These are phyloP conservation scores for Lasioglossum albipes DNA, from an alignment of 1,140 invertebrate genomes.

Conservation along the genomic window DNA sequence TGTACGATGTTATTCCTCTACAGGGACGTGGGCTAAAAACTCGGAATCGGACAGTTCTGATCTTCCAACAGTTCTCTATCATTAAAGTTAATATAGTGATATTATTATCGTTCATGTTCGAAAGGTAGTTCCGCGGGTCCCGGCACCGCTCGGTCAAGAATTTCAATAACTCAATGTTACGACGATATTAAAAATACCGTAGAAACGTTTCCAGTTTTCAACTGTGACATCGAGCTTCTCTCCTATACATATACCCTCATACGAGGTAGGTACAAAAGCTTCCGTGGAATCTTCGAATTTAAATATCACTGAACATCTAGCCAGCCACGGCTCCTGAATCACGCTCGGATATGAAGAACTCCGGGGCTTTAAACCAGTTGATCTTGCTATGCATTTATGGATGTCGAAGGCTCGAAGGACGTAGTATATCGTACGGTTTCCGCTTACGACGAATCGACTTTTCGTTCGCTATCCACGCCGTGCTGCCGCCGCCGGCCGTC, in stretches of 20 bases:
- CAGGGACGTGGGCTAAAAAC: too few species aligned
- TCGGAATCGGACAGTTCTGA: too few species aligned
- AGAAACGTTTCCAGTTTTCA: conserved; percentile 17
- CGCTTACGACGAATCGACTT: conserved; percentile 38
- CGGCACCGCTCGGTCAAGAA: background rate
- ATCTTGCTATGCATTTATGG: conserved; percentile 67
- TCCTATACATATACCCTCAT: background rate
- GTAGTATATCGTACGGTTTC: conserved; percentile 36
- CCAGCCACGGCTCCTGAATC: conserved; percentile 45
- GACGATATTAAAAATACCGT: conserved; percentile 36
- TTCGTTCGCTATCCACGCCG: background rate
- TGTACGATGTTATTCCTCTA: too few species aligned
- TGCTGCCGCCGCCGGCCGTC: background rate
- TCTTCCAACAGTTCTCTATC: too few species aligned
- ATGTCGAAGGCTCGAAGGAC: conserved; percentile 53
- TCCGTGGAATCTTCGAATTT: conserved; percentile 48
- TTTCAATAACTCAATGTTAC: conserved; percentile 11
- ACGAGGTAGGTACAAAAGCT: conserved; percentile 15
- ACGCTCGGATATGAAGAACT: conserved; percentile 44
- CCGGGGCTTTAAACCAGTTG: conserved; percentile 42
- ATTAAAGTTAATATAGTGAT: too few species aligned
- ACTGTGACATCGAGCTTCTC: conserved; percentile 16
- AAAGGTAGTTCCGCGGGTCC: background rate
- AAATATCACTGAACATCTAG: conserved; percentile 27
- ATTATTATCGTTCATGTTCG: background rate